Evolutionary conservation across 2,113 vertebrate genomes (phyloP), one percentile per base, ranked within the genome.

Genomic region (Cyanoliseus patagonus): DNA sequence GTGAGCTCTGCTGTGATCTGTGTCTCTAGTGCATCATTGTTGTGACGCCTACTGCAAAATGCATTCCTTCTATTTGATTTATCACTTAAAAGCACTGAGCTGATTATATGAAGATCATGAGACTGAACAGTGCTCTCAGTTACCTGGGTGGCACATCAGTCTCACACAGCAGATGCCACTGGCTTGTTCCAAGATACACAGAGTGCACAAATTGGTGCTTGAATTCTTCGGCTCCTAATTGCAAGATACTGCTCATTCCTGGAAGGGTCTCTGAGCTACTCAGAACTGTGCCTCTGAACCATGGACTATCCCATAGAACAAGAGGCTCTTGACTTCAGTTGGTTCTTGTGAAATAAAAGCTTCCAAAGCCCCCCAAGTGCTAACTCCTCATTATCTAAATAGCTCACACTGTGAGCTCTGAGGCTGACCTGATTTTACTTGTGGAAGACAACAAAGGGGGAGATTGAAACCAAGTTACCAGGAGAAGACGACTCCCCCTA

Each of bases 381-480:
- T 72, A 70, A 72, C 86, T 74, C 51, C 84, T 76, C 69, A 78
- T 92, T 83, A 76, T 72, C 76, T 83, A 76, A 96, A 91, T 39
- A 85, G 92, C 55, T 81, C 90, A 57, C 4, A 1, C 70, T 55
- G 24, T 35, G 61, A 86, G 86, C 83, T 94, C 89, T 55, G 67
- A 95, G 90, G 2, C 41, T 88, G 91, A 93, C 89, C 93, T 76
- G 52, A 87, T 93, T 97, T 88, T 46, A 86, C 52, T 95, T 51
- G 51, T 83, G 44, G 78, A 92, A 93, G 70, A 66, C 76, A 88
- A 75, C 11, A 19, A 63, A 73, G 62, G 37, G 35, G 57, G 81
- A 90, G 85, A 90, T 13, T 24, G 73, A 84, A 94, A 79, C 46
- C 51, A 62, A 79, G 57, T 39, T 52, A 51, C 28, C 62, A 74